A percentile compares a stretch with the other conserved stretches of the same genome.
These are phyloP conservation scores for Aix galericulata DNA, from an alignment of 2,113 vertebrate species.

Conservation along the genomic window DNA sequence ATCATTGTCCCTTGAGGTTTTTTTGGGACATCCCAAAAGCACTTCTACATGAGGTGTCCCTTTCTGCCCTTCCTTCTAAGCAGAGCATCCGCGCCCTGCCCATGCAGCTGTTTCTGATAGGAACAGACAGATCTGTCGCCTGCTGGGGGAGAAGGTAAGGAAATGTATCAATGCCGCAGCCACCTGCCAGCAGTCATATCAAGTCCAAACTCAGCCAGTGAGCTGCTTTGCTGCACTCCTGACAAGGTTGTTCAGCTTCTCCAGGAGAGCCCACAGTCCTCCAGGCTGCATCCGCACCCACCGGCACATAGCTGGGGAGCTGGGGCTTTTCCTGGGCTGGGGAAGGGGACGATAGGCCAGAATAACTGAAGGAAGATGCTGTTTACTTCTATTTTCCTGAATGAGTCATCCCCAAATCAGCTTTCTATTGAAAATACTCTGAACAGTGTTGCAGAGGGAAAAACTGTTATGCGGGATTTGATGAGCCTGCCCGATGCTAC, in stretches of 20 bases:
- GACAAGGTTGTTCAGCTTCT: not conserved
- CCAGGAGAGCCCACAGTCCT: not conserved
- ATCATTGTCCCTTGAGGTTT: not conserved
- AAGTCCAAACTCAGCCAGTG: not conserved
- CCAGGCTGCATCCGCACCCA: fast-evolving
- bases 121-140: not conserved
- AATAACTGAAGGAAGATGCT: not conserved
- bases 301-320: fast-evolving
- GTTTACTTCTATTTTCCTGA: not conserved
- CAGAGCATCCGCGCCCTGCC: not conserved
- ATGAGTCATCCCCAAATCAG: not conserved
- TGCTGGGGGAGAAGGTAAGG: not conserved
- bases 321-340: not conserved
- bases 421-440: not conserved
- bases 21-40: not conserved
- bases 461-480: not conserved
- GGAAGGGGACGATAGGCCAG: not conserved
- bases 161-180: not conserved
- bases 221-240: not conserved
- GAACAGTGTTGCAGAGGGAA: not conserved
- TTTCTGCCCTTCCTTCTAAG: not conserved
- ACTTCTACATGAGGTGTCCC: not conserved
- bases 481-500: not conserved
- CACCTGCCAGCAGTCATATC: not conserved
- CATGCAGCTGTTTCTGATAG: fast-evolving